Conservation (phyloP, 2,113 vertebrate species). For the Illadopsis cleaveri region DNA sequence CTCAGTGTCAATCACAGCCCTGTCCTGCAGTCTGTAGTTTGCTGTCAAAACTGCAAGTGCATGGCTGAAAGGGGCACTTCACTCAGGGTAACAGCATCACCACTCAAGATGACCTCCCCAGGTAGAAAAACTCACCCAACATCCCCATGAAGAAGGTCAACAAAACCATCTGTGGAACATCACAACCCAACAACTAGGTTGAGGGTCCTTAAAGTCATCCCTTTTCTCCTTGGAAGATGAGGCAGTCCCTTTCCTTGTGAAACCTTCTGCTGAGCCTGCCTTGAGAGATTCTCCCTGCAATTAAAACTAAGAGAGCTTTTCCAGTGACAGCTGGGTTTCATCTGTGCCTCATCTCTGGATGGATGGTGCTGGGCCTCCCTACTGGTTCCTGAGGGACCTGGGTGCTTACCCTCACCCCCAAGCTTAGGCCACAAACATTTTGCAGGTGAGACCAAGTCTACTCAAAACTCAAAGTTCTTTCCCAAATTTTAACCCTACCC, state of each 20-base stretch:
- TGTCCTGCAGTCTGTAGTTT: not conserved
- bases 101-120: too few relatives aligned
- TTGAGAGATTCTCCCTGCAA: not conserved
- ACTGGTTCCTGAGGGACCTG: not conserved
- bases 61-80: not conserved
- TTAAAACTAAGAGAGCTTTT: not conserved
- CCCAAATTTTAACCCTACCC: not conserved
- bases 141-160: not conserved
- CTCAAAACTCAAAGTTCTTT: not conserved
- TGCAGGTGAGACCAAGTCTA: accelerated
- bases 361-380: not conserved
- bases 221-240: not conserved
- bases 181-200: not conserved
- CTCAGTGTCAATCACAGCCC: not conserved
- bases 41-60: not conserved
- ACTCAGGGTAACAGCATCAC: not conserved
- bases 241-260: not conserved
- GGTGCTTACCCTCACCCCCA: not conserved
- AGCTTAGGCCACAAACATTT: not conserved
- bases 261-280: not conserved
- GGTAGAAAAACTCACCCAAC: too few relatives aligned
- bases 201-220: not conserved
- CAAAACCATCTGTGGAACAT: not conserved
- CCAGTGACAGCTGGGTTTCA: not conserved
- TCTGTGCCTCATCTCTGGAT: not conserved